Base-by-base conservation (phyloP, 2,888 invertebrate species). In the Lottia scabra region DNA sequence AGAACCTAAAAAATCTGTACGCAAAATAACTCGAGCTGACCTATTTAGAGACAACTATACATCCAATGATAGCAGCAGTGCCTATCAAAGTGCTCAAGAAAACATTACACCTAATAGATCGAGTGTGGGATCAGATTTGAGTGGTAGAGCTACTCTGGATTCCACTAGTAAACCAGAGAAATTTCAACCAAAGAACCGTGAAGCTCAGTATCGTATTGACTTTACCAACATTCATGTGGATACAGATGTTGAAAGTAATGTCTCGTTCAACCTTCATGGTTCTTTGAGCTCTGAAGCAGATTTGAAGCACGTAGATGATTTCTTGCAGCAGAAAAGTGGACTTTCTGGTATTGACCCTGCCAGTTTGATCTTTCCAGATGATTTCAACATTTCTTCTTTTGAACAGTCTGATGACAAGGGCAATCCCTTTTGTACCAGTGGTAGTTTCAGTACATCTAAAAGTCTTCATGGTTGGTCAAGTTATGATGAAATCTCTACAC, bases 401-500 rank as follows among this genome's bases (percentile, higher is more conserved):
- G 69, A 69, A 19, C 69, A 73, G 63, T 69, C 70, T 43, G 72
- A 70, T 13, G 66, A 68, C 43, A 68, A 67, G 13, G 26, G n/a
- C 13, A n/a, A 38, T 8, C 8, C 6, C 26, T 75, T 75, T 68
- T 68, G 75, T 30, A 62, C 71, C 63, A 75, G 75, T 3, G 77
- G 76, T 8, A 73, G 73, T 23, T 46, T 75, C 63, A 75, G 76
- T 38, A 46, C 70, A n/a, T 23, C 70, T 45, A 70, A 70, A 68
- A 83, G 83, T 48, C 81, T 80, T 0, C 67, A 75, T 19, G 64
- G 43, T 16, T 85, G 84, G 84, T 86, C 86, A n/a, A 84, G 84
- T 74, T 83, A 83, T 65, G 86, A 86, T 67, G 84, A 85, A 74
- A 82, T 84, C 62, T 85, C 85, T 8, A 84, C 84, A 0, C 84